Base-by-base conservation (phyloP, 2,888 invertebrate species). In the Laspeyria flexula region DNA sequence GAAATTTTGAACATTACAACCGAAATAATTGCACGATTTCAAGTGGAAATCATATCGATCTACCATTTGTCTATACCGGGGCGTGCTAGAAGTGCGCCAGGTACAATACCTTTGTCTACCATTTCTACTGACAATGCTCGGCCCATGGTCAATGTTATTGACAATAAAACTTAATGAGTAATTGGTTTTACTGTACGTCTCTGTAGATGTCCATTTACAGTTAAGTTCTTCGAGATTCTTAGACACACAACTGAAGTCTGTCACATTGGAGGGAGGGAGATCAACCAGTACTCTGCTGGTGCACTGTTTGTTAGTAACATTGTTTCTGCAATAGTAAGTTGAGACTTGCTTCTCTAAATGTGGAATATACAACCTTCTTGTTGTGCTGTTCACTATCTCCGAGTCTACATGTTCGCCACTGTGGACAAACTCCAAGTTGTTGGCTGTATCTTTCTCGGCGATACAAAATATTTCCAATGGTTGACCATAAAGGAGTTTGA, bases 161-260 rank as follows among this genome's bases (percentile, higher is more conserved):
- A 79, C 57, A n/a, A 75, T 62, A 59, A 84, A 87, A 40, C 81
- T 79, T 27, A 90, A 52, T 13, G 69, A 65, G 55, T 85, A 88
- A 41, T 76, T 79, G 23, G 82, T 78, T 27, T 61, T 66, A 60
- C 80, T 83, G 27, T 50, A 95, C 86, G 90, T 60, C 1, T 73
- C 71, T 0, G 94, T 94, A 37, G 93, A 89, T 0, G 93, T 94
- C 95, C 97, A 97, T 1, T 94, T 93, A 77, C 97, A 98, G 10
- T 94, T 95, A 64, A 97, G 86, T 67, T 94, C 94, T 43, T 95
- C 94, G 87, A 96, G 95, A 79, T 97, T 96, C 60, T 93, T 88
- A 9, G 96, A 95, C 40, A 95, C 85, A 75, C 97, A 98, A 18
- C 87, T 86, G 71, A 97, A 97, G 78, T 96, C 94, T 6, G 87